Evolutionary conservation across 2,113 vertebrate genomes (phyloP).

Genomic region (Lutjanus erythropterus): DNA sequence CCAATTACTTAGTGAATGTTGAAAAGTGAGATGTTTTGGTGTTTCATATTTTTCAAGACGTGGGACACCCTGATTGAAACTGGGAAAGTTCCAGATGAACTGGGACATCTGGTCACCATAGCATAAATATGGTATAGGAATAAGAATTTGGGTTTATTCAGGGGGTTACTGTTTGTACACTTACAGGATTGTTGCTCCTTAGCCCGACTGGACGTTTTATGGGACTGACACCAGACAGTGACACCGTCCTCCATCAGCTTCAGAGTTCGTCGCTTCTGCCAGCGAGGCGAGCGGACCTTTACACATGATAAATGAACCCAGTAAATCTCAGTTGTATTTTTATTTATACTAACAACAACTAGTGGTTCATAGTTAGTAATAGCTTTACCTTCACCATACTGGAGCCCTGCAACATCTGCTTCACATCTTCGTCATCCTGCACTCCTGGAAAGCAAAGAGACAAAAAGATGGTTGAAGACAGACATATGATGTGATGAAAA

Average conservation of each 20-base stretch:
- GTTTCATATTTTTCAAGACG: no score
- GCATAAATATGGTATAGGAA: no score
- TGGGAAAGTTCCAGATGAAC: no score
- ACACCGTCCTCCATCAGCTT: conserved; percentile 91
- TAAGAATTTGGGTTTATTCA: no score
- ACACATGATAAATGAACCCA: background rate
- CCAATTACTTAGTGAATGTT: no score
- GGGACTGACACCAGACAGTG: conserved; percentile 92
- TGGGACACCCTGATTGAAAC: no score
- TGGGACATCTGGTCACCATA: no score
- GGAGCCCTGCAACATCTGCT: conserved; percentile 90
- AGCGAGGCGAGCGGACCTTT: conserved; percentile 89
- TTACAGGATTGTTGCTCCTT: conserved; percentile 92
- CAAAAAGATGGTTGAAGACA: background rate
- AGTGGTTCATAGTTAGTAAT: background rate
- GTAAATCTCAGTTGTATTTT: background rate
- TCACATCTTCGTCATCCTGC: conserved; percentile 90
- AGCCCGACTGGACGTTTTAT: conserved; percentile 80
- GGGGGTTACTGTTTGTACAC: no score
- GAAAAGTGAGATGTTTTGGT: no score
- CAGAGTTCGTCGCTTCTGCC: conserved; percentile 88
- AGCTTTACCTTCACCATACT: conserved; percentile 83
- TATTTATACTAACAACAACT: no score
- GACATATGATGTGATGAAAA: background rate
- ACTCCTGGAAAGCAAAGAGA: conserved; percentile 83